Percentiles rank a stretch among this genome's conserved stretches.
phyloP scores from a whole-genome alignment of 1,140 invertebrate genomes.

The Eulimnadia texana region DNA sequence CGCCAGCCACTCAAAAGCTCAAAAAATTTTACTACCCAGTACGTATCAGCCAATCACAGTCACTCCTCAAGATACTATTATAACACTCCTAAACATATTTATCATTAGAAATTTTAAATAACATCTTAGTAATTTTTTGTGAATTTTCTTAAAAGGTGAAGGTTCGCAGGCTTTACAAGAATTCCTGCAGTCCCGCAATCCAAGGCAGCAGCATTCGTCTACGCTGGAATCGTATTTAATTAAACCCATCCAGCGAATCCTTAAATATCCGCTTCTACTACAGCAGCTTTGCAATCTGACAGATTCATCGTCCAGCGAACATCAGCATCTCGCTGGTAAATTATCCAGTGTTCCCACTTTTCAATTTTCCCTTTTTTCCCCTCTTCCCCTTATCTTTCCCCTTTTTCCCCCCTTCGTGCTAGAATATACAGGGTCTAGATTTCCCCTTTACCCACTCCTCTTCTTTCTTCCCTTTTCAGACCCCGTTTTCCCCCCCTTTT shows the following conservation, averaged over 20 bases:
- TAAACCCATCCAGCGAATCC: conserved; percentile 95
- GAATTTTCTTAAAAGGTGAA: conserved; percentile 52
- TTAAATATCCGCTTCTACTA: conserved; percentile 91
- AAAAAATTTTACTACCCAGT: conserved; percentile 97
- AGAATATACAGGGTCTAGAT: too few species aligned
- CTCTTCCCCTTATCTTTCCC: too few species aligned
- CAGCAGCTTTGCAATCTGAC: conserved; percentile 90
- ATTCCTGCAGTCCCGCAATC: conserved; percentile 83
- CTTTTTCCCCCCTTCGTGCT: too few species aligned
- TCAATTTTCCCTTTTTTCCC: neutral
- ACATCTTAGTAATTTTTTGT: too few species aligned
- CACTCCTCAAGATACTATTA: too few species aligned
- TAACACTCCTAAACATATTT: conserved; percentile 12
- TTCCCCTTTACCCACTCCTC: too few species aligned
- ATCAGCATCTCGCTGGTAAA: conserved; percentile 60
- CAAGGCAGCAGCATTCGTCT: conserved; percentile 87
- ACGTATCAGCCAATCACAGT: too few species aligned
- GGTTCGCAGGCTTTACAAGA: conserved; percentile 91
- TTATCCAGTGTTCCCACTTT: neutral
- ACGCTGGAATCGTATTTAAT: conserved; percentile 96
- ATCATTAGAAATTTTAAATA: neutral
- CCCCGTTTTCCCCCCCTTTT: too few species aligned
- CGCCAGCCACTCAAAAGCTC: conserved; percentile 95
- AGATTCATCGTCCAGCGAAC: conserved; percentile 78
- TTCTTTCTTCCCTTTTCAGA: too few species aligned